Conservation (phyloP, 2,888 invertebrate genomes). For the Cataglyphis altisquamis region DNA sequence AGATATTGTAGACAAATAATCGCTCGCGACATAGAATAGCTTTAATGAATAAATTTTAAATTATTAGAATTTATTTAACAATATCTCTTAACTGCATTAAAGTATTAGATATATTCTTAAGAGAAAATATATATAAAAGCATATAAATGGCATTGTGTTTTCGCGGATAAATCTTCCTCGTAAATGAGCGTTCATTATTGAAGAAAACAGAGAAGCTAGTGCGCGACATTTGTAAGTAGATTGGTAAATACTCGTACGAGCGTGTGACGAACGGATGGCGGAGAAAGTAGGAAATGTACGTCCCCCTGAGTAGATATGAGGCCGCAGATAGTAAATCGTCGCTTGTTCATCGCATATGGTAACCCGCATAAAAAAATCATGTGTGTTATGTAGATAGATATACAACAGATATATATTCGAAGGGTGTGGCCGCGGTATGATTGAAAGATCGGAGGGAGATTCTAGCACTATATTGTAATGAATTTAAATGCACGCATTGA, state of each 20-base stretch:
- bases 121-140: background rate
- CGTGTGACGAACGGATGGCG: constrained; percentile 53
- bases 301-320: constrained; percentile 62
- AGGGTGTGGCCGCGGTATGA: background rate
- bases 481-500: background rate
- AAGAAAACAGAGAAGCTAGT: background rate
- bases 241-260: constrained; percentile 51
- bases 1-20: background rate
- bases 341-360: constrained; percentile 20
- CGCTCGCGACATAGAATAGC: background rate
- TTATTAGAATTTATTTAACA: background rate
- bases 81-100: background rate
- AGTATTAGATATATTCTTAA: background rate
- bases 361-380: background rate
- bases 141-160: background rate
- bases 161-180: constrained; percentile 27
- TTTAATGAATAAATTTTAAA: background rate
- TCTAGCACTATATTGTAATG: background rate
- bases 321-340: constrained; percentile 41
- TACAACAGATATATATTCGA: background rate
- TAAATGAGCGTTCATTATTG: constrained; percentile 1
- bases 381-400: constrained; percentile 8
- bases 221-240: constrained; percentile 36
- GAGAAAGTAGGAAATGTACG: constrained; percentile 79
- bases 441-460: background rate